Conservation (phyloP, 2,888 invertebrate genomes). For the Trachelus troglodyta region DNA sequence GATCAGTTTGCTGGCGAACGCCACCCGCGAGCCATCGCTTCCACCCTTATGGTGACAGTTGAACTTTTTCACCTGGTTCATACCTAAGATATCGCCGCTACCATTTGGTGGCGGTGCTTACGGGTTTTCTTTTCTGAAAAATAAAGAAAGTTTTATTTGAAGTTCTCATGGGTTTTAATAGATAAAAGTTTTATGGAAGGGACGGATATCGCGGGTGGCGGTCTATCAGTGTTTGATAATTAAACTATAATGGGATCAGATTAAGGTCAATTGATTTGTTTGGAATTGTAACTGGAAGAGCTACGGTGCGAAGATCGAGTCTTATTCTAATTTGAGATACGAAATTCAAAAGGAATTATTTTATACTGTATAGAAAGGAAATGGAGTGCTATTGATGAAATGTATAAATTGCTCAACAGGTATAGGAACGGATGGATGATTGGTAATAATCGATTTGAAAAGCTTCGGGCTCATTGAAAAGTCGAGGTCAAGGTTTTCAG, state of each 20-base stretch:
- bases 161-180: background rate
- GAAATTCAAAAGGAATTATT: background rate
- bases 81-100: background rate
- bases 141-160: background rate
- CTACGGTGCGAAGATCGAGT: background rate
- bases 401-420: background rate
- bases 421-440: background rate
- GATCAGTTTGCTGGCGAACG: conserved; percentile 15
- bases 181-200: background rate
- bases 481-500: background rate
- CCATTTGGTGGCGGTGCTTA: background rate
- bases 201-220: background rate
- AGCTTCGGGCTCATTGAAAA: background rate
- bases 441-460: background rate
- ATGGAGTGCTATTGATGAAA: background rate
- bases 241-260: background rate
- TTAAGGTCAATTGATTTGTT: background rate
- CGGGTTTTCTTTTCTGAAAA: background rate
- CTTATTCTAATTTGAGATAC: background rate
- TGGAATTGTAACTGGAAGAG: background rate
- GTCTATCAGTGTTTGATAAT: background rate
- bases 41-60: background rate
- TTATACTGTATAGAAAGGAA: background rate
- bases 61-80: background rate
- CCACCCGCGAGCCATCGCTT: conserved; percentile 13